Conservation (phyloP, 2,888 invertebrate species). For the Lasioglossum calceatum region DNA sequence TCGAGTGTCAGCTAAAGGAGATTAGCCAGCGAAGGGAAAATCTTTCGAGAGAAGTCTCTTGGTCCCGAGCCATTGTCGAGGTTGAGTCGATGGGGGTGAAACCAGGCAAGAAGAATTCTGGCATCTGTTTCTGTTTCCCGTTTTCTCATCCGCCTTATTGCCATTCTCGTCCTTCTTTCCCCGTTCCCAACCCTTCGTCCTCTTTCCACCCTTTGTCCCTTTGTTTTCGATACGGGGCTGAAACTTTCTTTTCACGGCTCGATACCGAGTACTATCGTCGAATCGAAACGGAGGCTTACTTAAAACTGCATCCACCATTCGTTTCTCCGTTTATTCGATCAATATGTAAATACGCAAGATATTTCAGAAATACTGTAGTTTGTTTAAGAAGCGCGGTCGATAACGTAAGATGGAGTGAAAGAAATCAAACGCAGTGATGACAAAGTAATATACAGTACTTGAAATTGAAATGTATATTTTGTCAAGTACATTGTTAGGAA, state of each 20-base stretch:
- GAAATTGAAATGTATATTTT: not conserved
- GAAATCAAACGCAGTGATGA: not conserved
- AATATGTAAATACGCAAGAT: conserved; percentile 6
- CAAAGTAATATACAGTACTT: not conserved
- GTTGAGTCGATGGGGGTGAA: conserved; percentile 75
- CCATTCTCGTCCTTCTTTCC: conserved; percentile 64
- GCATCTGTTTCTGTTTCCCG: conserved; percentile 80
- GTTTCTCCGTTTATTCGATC: conserved; percentile 28
- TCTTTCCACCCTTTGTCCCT: conserved; percentile 34
- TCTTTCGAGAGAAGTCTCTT: conserved; percentile 39
- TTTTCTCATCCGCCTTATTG: conserved; percentile 81
- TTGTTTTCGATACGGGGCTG: conserved; percentile 40
- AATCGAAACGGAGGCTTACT: not conserved
- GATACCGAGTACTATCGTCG: conserved; percentile 33
- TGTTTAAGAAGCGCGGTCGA: not conserved
- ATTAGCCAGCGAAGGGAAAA: conserved; percentile 50
- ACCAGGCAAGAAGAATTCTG: conserved; percentile 71
- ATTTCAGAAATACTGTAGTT: not conserved
- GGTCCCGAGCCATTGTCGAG: conserved; percentile 62
- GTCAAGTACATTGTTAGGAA: not conserved
- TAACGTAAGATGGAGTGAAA: not conserved
- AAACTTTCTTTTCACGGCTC: conserved; percentile 42
- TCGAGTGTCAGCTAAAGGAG: conserved; percentile 51
- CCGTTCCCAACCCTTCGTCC: conserved; percentile 30
- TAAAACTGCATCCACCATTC: not conserved